Conservation (phyloP, 2,888 invertebrate species). For the Laothoe populi region DNA sequence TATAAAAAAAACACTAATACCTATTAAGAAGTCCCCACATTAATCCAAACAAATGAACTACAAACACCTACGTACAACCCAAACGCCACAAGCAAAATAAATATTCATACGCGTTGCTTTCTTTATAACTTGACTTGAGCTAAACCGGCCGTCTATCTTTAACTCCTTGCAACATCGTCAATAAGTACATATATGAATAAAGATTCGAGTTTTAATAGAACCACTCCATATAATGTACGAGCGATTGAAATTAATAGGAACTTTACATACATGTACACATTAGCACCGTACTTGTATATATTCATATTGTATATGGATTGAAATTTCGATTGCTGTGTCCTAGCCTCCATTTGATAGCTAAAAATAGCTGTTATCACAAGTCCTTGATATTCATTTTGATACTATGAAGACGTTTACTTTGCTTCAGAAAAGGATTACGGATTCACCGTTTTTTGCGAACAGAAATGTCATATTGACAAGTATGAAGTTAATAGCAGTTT, state of each 20-base stretch:
- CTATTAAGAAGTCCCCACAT: too few species aligned
- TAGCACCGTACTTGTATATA: background rate
- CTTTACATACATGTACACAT: constrained; percentile 32
- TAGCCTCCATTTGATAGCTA: background rate
- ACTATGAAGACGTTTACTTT: too few species aligned
- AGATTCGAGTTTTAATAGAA: constrained; percentile 31
- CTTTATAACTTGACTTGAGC: constrained; percentile 40
- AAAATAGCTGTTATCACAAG: too few species aligned
- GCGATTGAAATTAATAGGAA: constrained; percentile 32
- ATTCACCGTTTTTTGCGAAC: too few species aligned
- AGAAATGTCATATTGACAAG: too few species aligned
- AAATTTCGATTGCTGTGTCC: background rate
- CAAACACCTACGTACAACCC: background rate
- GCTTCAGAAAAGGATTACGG: too few species aligned
- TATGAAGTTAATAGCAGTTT: too few species aligned
- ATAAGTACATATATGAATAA: constrained; percentile 30
- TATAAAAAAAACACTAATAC: too few species aligned
- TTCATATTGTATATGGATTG: background rate
- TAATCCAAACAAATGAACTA: background rate
- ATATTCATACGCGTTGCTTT: constrained; percentile 43
- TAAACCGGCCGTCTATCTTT: constrained; percentile 56
- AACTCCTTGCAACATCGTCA: constrained; percentile 54
- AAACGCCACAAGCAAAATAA: constrained; percentile 42
- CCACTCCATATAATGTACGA: constrained; percentile 25
- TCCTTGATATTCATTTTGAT: too few species aligned